Conservation (phyloP, 2,113 vertebrate genomes). For the Pangasianodon hypophthalmus region DNA sequence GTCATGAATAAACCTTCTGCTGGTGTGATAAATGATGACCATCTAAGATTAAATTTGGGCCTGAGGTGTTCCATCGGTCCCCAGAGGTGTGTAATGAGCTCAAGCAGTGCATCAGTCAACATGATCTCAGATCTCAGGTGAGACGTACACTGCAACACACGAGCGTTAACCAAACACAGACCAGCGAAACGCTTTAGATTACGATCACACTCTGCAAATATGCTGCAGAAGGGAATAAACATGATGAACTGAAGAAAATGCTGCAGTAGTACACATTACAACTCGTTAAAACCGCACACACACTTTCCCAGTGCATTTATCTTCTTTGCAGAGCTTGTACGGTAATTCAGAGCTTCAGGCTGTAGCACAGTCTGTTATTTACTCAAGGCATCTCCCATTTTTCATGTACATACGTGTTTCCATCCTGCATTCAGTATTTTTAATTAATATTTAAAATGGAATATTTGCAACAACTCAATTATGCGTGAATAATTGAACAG, state of each 20-base stretch:
- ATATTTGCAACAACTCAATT: background rate
- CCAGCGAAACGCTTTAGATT: background rate
- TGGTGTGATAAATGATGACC: background rate
- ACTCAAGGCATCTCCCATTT: slow-evolving; percentile 1
- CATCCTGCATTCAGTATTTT: background rate
- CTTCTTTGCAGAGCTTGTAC: background rate
- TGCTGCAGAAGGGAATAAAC: background rate
- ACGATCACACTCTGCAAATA: background rate
- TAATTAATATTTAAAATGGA: background rate
- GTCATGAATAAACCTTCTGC: background rate
- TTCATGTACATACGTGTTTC: slow-evolving; percentile 7
- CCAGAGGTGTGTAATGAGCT: background rate
- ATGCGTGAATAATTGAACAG: background rate
- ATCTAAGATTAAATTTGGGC: background rate
- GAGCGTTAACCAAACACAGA: background rate
- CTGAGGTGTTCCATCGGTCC: background rate
- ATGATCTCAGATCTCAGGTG: background rate
- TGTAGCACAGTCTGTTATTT: slow-evolving; percentile 1
- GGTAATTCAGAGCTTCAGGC: background rate
- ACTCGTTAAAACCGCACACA: background rate
- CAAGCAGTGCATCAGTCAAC: background rate
- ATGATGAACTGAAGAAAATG: background rate
- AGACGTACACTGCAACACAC: background rate
- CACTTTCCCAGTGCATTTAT: slow-evolving; percentile 2
- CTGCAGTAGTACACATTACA: background rate